Evolutionary conservation across 2,888 invertebrate species (phyloP).

Genomic region (Alitta virens): DNA sequence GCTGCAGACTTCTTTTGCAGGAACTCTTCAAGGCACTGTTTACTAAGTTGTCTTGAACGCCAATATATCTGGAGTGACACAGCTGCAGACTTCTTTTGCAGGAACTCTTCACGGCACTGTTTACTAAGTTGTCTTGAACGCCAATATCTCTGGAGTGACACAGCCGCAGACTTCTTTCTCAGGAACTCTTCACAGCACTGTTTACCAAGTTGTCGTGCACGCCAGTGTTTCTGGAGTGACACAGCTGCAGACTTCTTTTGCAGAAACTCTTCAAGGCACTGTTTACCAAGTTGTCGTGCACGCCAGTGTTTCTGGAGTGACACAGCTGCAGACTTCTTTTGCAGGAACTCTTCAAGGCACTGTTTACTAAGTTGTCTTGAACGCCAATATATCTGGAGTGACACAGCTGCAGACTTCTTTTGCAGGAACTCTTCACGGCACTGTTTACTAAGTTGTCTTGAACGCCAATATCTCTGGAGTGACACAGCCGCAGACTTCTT

Average conservation of each 20-base stretch:
- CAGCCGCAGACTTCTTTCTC: conserved; percentile 26
- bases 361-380: too few species aligned
- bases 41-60: neutral
- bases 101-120: conserved; percentile 18
- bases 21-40: neutral
- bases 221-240: neutral
- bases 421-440: neutral
- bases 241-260: conserved; percentile 20
- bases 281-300: too few species aligned
- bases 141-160: conserved; percentile 32
- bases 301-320: too few species aligned
- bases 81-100: conserved; percentile 4
- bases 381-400: too few species aligned
- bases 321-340: too few species aligned
- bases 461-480: conserved; percentile 35
- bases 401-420: neutral
- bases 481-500: conserved; percentile 27
- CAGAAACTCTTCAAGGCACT: neutral
- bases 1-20: neutral
- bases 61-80: conserved; percentile 18
- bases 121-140: conserved; percentile 10
- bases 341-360: too few species aligned
- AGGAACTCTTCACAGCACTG: neutral
- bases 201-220: neutral
- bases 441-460: neutral